These are phyloP conservation scores for Bellardia bayeri DNA, from an alignment of 2,888 invertebrate genomes.

Conservation along the genomic window DNA sequence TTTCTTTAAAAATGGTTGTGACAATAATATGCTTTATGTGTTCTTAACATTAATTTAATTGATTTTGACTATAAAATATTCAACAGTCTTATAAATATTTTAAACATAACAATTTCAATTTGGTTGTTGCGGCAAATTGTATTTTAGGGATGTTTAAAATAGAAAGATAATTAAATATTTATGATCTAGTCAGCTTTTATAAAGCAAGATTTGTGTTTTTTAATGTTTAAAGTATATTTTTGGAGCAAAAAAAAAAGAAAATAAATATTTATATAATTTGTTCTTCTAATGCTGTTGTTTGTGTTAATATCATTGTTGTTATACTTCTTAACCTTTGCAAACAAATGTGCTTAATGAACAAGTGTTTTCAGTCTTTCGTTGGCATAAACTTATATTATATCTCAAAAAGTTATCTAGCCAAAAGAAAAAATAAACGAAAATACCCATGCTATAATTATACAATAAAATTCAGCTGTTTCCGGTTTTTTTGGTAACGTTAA, in stretches of 20 bases:
- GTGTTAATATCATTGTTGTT: not conserved
- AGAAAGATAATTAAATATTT: not conserved
- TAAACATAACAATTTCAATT: not conserved
- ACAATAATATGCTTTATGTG: too few relatives aligned
- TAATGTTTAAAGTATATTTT: not conserved
- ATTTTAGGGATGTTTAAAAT: not conserved
- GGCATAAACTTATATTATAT: not conserved
- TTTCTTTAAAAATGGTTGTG: too few relatives aligned
- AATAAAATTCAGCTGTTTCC: constrained; percentile 59
- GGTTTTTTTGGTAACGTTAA: constrained; percentile 10
- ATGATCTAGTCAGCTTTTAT: not conserved
- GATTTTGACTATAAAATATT: not conserved
- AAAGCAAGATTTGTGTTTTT: not conserved
- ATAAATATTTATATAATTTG: not conserved
- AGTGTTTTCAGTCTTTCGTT: not conserved
- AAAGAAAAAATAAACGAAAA: not conserved
- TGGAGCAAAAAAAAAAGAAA: not conserved
- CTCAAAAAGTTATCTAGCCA: not conserved
- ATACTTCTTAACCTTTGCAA: too few relatives aligned
- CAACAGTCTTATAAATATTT: not conserved
- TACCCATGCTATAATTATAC: constrained; percentile 35
- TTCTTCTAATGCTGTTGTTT: not conserved
- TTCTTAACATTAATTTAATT: not conserved
- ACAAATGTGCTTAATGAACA: constrained; percentile 1
- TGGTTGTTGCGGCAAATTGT: not conserved